These are phyloP conservation scores for Solea solea DNA, from an alignment of 2,113 vertebrate species.

Conservation along the genomic window DNA sequence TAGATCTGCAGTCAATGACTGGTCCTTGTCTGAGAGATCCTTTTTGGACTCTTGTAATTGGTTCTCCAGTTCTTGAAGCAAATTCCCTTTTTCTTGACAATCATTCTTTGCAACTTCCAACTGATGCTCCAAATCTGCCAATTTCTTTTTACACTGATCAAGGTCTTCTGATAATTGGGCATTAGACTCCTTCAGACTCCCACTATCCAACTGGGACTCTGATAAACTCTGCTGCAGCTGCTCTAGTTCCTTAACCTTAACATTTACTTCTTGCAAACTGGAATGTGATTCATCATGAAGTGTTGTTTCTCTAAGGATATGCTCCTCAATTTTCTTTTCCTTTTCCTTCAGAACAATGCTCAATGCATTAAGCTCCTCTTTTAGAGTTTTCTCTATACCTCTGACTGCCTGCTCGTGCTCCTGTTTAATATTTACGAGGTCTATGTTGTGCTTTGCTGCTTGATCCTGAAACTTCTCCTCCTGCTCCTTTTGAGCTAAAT, in stretches of 20 bases:
- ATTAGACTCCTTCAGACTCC: conserved; percentile 70
- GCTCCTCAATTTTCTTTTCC: conserved; percentile 81
- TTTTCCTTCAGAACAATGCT: conserved; percentile 85
- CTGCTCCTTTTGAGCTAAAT: conserved; percentile 74
- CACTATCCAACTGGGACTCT: conserved; percentile 79
- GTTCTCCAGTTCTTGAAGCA: conserved; percentile 72
- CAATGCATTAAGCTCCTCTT: conserved; percentile 86
- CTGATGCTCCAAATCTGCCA: conserved; percentile 76
- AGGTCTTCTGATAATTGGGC: conserved; percentile 76
- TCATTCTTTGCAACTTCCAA: conserved; percentile 80
- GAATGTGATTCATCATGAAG: conserved; percentile 80
- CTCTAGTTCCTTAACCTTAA: conserved; percentile 80
- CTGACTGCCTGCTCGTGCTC: conserved; percentile 82
- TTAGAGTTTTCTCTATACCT: conserved; percentile 83
- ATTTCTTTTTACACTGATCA: conserved; percentile 72
- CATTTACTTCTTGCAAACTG: conserved; percentile 74
- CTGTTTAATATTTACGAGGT: conserved; percentile 80
- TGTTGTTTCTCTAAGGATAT: conserved; percentile 67
- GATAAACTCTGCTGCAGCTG: conserved; percentile 77
- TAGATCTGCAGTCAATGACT: conserved; percentile 72
- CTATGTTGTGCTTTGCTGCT: conserved; percentile 76
- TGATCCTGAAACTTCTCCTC: conserved; percentile 82
- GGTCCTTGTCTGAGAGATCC: conserved; percentile 82
- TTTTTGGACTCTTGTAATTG: conserved; percentile 79
- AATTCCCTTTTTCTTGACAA: conserved; percentile 76